Evolutionary conservation across 2,888 invertebrate genomes (phyloP), one percentile per base, ranked within the genome.

Genomic region (Amblyjoppa proteus): DNA sequence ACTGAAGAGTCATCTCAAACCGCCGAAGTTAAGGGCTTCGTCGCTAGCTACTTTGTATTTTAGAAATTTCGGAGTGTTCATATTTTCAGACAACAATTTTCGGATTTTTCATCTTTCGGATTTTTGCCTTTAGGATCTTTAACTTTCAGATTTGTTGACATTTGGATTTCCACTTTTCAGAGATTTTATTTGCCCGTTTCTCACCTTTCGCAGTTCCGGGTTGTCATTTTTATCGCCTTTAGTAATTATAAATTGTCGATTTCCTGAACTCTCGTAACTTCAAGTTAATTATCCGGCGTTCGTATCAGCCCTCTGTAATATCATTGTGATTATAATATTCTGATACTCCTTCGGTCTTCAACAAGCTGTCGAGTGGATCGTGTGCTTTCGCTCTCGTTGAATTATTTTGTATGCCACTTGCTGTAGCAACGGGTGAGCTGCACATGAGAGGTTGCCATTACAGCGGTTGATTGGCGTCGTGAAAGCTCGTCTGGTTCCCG

Each of bases 401-500:
- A 70, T 51, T 13, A 20, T 0, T 5, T 20, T 28, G 9, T n/a
- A 31, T 51, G 28, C n/a, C 16, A 49, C 4, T 7, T 69, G 25
- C 2, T 28, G 34, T 16, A 31, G 53, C n/a, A 31, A 53, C n/a
- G 34, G 51, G 7, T n/a, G 45, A 9, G 45, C 45, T n/a, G 41
- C 13, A 11, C 20, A 7, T 11, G 9, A 38, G 20, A 20, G 53
- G 7, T 5, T 68, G 16, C 49, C 51, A n/a, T 51, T 53, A 49
- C 31, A 16, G 31, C 31, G 51, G 51, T 51, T 49, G 49, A 51
- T 31, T 31, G 16, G 31, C 51, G 53, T 53, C 31, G 7, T 2
- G 31, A 34, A 53, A 70, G 2, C 51, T 53, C 53, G 70, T 53
- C 31, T 51, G 51, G 51, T 25, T 70, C 31, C 28, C 51, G 31